Percentiles rank a stretch among this genome's conserved stretches.
Conservation (phyloP, 1,140 invertebrate genomes). For the Pseudachorutes palmiensis region DNA sequence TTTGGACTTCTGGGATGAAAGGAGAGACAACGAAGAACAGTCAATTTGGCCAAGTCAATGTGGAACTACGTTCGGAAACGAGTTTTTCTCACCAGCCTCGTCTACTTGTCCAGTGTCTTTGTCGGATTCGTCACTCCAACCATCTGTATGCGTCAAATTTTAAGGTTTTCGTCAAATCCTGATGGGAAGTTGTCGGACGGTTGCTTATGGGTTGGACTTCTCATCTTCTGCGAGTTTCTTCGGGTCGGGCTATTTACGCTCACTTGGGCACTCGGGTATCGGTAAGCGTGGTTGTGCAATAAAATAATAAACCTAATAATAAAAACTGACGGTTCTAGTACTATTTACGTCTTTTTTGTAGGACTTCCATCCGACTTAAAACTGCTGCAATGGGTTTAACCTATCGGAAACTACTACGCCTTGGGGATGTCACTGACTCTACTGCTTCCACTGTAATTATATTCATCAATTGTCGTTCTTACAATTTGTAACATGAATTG, state of each 20-base stretch:
- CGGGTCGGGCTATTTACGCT: constrained; percentile 52
- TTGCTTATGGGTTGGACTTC: constrained; percentile 47
- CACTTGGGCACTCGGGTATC: constrained; percentile 54
- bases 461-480: constrained; percentile 12
- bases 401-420: constrained; percentile 55
- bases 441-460: constrained; percentile 53
- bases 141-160: constrained; percentile 50
- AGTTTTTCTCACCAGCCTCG: constrained; percentile 47
- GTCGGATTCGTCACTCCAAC: constrained; percentile 58
- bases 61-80: constrained; percentile 52
- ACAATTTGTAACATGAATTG: constrained; percentile 15
- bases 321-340: constrained; percentile 9
- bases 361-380: constrained; percentile 54
- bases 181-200: constrained; percentile 44
- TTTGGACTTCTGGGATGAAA: constrained; percentile 33
- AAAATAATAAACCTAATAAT: background rate
- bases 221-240: constrained; percentile 50
- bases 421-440: constrained; percentile 51
- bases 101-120: constrained; percentile 49
- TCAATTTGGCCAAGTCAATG: constrained; percentile 42
- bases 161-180: constrained; percentile 47
- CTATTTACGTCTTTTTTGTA: constrained; percentile 35
- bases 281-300: constrained; percentile 36
- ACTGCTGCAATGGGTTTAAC: constrained; percentile 53
- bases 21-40: constrained; percentile 12